phyloP scores from a whole-genome alignment of 2,113 vertebrate species.

The Podarcis raffonei region DNA sequence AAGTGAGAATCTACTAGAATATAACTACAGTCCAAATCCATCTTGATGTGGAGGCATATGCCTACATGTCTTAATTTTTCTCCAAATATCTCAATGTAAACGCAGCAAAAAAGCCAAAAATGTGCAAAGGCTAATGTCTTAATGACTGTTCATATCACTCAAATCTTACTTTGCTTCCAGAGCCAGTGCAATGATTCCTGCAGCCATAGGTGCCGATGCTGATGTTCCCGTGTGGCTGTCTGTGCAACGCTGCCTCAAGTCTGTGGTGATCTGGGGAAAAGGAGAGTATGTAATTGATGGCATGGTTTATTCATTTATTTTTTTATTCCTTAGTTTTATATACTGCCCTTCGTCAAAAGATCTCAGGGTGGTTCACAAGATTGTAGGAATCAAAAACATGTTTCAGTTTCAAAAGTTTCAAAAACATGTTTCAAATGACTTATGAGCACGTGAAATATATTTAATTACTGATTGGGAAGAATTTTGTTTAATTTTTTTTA shows the following conservation, averaged over 20 bases:
- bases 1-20: not conserved
- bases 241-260: constrained; percentile 96
- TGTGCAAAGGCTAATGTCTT: fast-evolving
- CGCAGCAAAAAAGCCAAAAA: not conserved
- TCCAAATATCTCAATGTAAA: not conserved
- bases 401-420: constrained; percentile 24
- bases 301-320: too few relatives aligned
- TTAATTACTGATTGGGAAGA: constrained; percentile 11
- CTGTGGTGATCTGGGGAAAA: constrained; percentile 92
- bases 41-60: not conserved
- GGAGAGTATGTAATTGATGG: constrained; percentile 48
- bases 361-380: too few relatives aligned
- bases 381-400: constrained; percentile 43
- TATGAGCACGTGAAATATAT: not conserved
- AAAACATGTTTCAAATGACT: constrained; percentile 2
- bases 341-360: too few relatives aligned
- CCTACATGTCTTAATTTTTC: not conserved
- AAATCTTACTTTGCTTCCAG: constrained; percentile 98
- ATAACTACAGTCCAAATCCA: not conserved
- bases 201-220: constrained; percentile 97
- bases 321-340: too few relatives aligned
- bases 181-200: constrained; percentile 95
- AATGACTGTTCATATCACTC: constrained; percentile 23
- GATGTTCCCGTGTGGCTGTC: constrained; percentile 99
- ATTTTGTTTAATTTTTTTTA: not conserved